Evolutionary conservation across 2,888 invertebrate genomes (phyloP).

Genomic region (Galerucella calmariensis): DNA sequence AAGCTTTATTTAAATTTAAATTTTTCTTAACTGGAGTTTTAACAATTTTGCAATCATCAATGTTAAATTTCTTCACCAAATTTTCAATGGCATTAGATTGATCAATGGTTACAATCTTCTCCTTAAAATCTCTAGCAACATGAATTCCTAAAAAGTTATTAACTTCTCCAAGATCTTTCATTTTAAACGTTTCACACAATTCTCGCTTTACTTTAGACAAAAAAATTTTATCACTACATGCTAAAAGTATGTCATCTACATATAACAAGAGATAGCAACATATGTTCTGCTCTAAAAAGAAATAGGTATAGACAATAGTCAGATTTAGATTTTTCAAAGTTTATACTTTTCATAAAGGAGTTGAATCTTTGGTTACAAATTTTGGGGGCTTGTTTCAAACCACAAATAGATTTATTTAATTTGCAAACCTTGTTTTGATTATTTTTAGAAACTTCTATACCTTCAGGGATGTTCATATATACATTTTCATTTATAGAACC

Average conservation of each 20-base stretch:
- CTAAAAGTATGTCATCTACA: conserved; percentile 33
- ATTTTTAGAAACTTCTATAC: conserved; percentile 19
- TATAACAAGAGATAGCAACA: conserved; percentile 31
- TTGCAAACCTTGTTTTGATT: conserved; percentile 31
- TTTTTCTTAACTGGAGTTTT: conserved; percentile 37
- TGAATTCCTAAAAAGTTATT: conserved; percentile 34
- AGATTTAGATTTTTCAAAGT: too few species aligned
- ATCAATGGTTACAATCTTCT: conserved; percentile 32
- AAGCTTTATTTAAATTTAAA: conserved; percentile 33
- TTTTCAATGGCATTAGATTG: conserved; percentile 21
- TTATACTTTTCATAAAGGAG: too few species aligned
- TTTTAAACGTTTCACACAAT: conserved; percentile 34
- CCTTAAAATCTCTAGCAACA: conserved; percentile 24
- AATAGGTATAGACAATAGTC: conserved; percentile 34
- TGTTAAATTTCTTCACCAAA: conserved; percentile 23
- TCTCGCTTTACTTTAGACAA: not conserved
- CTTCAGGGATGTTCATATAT: conserved; percentile 33
- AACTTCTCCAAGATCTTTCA: conserved; percentile 18
- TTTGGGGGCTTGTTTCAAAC: conserved; percentile 36
- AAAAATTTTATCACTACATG: conserved; percentile 26
- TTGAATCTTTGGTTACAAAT: conserved; percentile 32
- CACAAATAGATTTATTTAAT: conserved; percentile 32
- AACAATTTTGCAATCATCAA: conserved; percentile 30
- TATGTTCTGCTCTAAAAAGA: conserved; percentile 31
- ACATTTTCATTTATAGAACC: conserved; percentile 23